Conservation (phyloP, 2,888 invertebrate genomes). For the Congeria kusceri region DNA sequence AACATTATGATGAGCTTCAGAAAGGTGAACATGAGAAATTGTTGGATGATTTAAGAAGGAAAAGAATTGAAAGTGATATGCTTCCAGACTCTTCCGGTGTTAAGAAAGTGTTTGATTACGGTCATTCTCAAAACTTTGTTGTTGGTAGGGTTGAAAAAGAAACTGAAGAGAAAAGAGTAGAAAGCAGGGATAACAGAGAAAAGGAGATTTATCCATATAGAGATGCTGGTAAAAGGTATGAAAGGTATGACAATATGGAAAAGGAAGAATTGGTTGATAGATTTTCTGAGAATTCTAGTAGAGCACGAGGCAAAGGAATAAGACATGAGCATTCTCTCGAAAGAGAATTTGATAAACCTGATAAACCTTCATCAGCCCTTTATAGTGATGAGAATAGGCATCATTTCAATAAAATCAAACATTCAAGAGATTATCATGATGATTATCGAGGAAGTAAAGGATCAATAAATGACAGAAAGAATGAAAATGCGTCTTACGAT, state of each 20-base stretch:
- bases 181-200: not conserved
- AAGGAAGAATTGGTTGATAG: not conserved
- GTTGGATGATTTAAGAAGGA: not conserved
- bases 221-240: not conserved
- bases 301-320: too few species aligned
- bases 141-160: not conserved
- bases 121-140: conserved; percentile 7
- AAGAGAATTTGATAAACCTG: too few species aligned
- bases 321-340: too few species aligned
- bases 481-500: not conserved
- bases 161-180: conserved; percentile 3
- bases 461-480: not conserved
- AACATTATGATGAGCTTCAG: not conserved
- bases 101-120: conserved; percentile 20
- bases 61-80: not conserved
- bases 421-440: not conserved
- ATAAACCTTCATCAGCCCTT: too few species aligned
- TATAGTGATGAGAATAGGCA: too few species aligned
- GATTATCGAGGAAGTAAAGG: not conserved
- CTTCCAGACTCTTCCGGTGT: not conserved
- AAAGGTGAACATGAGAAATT: not conserved
- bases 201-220: not conserved
- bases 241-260: not conserved
- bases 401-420: too few species aligned
- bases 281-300: not conserved